A percentile compares a stretch with the other conserved stretches of the same genome.
These are phyloP conservation scores for Amiota mariae DNA, from an alignment of 2,888 invertebrate genomes.

Conservation along the genomic window DNA sequence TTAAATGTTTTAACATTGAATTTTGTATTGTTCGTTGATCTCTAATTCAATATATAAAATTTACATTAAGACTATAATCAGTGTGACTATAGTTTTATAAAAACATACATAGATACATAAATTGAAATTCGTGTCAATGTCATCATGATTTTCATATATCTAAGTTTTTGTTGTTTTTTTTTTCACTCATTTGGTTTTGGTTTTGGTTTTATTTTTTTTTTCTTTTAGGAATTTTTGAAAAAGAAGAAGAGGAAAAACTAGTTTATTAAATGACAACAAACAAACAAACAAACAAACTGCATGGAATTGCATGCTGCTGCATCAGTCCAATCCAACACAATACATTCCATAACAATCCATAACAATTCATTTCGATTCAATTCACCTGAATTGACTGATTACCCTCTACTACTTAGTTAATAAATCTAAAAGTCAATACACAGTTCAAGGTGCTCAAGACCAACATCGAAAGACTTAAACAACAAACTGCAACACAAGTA, in stretches of 20 bases:
- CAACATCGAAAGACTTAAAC: conserved; percentile 52
- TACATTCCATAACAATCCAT: no score
- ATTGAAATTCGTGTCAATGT: conserved; percentile 61
- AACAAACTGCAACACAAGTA: conserved; percentile 47
- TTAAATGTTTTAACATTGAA: conserved; percentile 16
- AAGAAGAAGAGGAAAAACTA: conserved; percentile 2
- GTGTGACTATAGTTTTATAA: background rate
- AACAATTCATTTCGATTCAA: conserved; percentile 5
- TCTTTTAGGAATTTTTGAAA: conserved; percentile 23
- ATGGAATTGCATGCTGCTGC: no score
- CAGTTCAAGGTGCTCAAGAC: conserved; percentile 13
- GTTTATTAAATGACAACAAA: background rate
- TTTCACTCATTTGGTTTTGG: conserved; percentile 39
- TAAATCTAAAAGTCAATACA: no score
- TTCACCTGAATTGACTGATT: background rate
- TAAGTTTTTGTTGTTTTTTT: conserved; percentile 22
- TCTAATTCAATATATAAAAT: conserved; percentile 32
- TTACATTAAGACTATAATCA: background rate
- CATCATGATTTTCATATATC: conserved; percentile 50
- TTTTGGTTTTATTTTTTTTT: conserved; percentile 32
- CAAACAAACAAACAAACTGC: no score
- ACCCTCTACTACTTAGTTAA: background rate
- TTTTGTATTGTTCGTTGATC: background rate
- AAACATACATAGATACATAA: background rate
- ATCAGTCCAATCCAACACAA: background rate